Conservation (phyloP, 2,888 invertebrate species). For the Dolichopus griseipennis region DNA sequence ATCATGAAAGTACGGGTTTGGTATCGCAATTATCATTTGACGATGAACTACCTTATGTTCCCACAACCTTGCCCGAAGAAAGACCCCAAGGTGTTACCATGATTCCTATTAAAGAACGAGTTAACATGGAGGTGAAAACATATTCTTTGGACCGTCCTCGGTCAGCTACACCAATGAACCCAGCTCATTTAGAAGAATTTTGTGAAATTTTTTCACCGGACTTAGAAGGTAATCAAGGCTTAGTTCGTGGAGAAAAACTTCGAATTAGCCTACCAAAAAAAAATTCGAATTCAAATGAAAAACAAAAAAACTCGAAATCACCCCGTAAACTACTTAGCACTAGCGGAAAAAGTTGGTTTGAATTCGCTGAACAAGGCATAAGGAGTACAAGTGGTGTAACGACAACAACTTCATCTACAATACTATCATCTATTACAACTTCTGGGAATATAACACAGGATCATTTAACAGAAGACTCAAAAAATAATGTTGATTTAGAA, state of each 20-base stretch:
- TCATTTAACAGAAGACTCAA: background rate
- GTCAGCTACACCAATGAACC: slow-evolving; percentile 63
- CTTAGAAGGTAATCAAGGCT: slow-evolving; percentile 23
- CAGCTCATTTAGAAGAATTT: slow-evolving; percentile 62
- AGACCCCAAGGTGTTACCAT: slow-evolving; percentile 72
- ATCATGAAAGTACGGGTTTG: slow-evolving; percentile 64
- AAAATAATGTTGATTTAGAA: background rate
- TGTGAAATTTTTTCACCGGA: slow-evolving; percentile 45
- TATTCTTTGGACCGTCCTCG: slow-evolving; percentile 67
- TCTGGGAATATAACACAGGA: slow-evolving; percentile 7
- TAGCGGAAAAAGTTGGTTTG: slow-evolving; percentile 49
- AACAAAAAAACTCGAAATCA: slow-evolving; percentile 43
- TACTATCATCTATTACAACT: background rate
- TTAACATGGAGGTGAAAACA: slow-evolving; percentile 53
- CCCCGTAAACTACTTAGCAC: slow-evolving; percentile 46
- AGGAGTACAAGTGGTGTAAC: slow-evolving; percentile 37
- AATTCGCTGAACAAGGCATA: slow-evolving; percentile 57
- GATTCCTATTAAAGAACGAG: slow-evolving; percentile 66
- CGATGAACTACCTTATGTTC: slow-evolving; percentile 78
- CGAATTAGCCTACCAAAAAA: slow-evolving; percentile 61
- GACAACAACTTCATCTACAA: slow-evolving; percentile 33
- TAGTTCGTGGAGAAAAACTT: slow-evolving; percentile 51
- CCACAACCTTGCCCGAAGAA: slow-evolving; percentile 81
- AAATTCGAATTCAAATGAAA: slow-evolving; percentile 38
- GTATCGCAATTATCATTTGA: slow-evolving; percentile 78